Conservation (phyloP, 2,888 invertebrate species). For the Neoaliturus tenellus region DNA sequence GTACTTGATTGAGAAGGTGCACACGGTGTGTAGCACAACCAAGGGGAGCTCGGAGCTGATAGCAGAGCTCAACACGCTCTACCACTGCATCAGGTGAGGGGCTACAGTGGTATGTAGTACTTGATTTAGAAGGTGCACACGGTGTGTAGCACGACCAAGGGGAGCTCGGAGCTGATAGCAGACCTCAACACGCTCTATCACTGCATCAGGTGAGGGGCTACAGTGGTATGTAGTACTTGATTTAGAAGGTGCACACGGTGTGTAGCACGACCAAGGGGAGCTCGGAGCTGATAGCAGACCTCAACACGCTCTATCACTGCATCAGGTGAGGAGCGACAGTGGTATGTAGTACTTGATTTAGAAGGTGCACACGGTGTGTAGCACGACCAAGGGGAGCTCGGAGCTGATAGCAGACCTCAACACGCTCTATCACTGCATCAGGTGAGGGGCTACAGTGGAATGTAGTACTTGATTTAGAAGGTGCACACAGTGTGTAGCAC, state of each 20-base stretch:
- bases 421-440: too few relatives aligned
- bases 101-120: too few relatives aligned
- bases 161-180: slow-evolving; percentile 94
- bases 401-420: too few relatives aligned
- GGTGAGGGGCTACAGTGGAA: too few relatives aligned
- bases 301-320: slow-evolving; percentile 92
- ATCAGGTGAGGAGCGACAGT: slow-evolving; percentile 74
- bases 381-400: too few relatives aligned
- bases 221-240: too few relatives aligned
- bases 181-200: slow-evolving; percentile 94
- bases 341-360: too few relatives aligned
- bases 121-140: slow-evolving; percentile 96
- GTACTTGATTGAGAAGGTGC: slow-evolving; percentile 87
- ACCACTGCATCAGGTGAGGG: slow-evolving; percentile 84
- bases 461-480: too few relatives aligned
- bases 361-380: too few relatives aligned
- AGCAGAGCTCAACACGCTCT: slow-evolving; percentile 92
- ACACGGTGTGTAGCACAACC: slow-evolving; percentile 91
- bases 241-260: slow-evolving; percentile 95
- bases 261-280: slow-evolving; percentile 95
- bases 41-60: slow-evolving; percentile 96
- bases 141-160: slow-evolving; percentile 93
- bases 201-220: slow-evolving; percentile 78
- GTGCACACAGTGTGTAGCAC: too few relatives aligned
- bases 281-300: slow-evolving; percentile 94